Percentiles rank a stretch among this genome's conserved stretches.
Evolutionary conservation across 2,797 vertebrate species (phyloP).

Genomic region (Spinus olivaceus): DNA sequence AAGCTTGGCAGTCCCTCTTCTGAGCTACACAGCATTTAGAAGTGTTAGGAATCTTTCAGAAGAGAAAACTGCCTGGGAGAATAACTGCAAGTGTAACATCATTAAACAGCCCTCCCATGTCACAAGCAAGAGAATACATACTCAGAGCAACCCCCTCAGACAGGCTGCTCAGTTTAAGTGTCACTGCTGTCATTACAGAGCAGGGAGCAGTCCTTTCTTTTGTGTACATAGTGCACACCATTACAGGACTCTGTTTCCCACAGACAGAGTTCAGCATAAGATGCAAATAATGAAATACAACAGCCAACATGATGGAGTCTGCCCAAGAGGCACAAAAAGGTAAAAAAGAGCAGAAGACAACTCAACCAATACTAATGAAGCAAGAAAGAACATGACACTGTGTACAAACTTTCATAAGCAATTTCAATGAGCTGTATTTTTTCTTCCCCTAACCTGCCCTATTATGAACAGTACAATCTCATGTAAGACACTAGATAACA

Average conservation of each 20-base stretch:
- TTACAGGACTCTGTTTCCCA: background rate
- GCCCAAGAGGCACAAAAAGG: background rate
- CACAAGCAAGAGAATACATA: background rate
- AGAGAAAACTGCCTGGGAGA: background rate
- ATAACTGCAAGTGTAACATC: background rate
- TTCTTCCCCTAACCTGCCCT: background rate
- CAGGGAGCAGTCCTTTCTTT: background rate
- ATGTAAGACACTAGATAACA: background rate
- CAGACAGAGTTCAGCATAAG: background rate
- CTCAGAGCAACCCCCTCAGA: background rate
- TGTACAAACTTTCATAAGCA: background rate
- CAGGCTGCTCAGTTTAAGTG: background rate
- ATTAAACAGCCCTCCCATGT: background rate
- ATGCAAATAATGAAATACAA: background rate
- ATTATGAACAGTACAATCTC: background rate
- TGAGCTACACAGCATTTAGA: background rate
- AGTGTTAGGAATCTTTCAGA: background rate
- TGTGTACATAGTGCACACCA: background rate
- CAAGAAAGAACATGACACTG: background rate
- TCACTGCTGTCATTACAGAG: background rate
- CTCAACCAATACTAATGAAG: conserved; percentile 2
- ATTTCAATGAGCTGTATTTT: background rate
- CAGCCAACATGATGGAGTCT: background rate
- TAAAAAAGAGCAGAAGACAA: background rate
- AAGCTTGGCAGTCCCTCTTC: background rate